Conservation (phyloP, 2,888 invertebrate genomes). For the Stomorhina lunata region DNA sequence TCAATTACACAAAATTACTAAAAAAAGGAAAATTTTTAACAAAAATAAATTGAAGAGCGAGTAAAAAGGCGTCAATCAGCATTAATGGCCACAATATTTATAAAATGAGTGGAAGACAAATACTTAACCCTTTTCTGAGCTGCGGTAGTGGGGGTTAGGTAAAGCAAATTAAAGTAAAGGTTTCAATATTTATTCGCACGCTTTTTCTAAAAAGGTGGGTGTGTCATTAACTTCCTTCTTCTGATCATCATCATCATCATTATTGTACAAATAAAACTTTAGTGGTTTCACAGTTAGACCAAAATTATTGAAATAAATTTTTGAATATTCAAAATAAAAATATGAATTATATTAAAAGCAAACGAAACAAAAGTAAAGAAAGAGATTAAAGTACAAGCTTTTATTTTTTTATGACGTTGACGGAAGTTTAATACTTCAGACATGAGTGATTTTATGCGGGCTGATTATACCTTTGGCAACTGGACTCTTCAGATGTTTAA, state of each 20-base stretch:
- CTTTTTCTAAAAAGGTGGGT: constrained; percentile 51
- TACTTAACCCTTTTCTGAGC: constrained; percentile 63
- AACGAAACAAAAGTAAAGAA: constrained; percentile 5
- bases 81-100: constrained; percentile 61
- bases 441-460: constrained; percentile 66
- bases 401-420: constrained; percentile 54
- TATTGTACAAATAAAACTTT: constrained; percentile 57
- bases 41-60: neutral
- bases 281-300: constrained; percentile 65
- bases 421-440: constrained; percentile 66
- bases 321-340: neutral
- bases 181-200: constrained; percentile 51
- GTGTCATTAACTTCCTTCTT: constrained; percentile 25
- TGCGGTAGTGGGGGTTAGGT: neutral
- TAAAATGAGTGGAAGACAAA: constrained; percentile 38
- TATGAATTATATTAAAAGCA: neutral
- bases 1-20: constrained; percentile 65
- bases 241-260: constrained; percentile 11
- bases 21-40: constrained; percentile 6
- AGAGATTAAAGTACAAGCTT: constrained; percentile 28
- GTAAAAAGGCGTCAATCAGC: constrained; percentile 66
- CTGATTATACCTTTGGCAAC: constrained; percentile 59
- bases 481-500: constrained; percentile 49
- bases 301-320: constrained; percentile 48
- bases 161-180: neutral